These are phyloP conservation scores for Prunella strophiata DNA, from an alignment of 2,797 vertebrate genomes.

Conservation along the genomic window DNA sequence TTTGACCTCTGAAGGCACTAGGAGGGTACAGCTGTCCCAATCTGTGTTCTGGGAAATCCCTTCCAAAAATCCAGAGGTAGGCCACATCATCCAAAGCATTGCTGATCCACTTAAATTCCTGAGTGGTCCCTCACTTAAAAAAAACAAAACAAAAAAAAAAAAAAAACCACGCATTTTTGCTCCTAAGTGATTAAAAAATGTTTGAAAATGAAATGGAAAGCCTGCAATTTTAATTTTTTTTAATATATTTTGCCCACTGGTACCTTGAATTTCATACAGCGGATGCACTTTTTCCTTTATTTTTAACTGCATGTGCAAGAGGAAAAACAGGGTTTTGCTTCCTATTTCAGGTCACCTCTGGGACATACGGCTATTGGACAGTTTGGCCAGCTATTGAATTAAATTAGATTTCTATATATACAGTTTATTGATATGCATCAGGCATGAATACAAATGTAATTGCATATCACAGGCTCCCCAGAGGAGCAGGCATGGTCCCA, in stretches of 20 bases:
- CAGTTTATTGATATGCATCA: not conserved
- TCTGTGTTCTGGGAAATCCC: not conserved
- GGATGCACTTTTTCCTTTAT: not conserved
- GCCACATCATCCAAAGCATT: fast-evolving
- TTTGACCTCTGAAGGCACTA: not conserved
- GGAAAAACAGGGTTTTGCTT: not conserved
- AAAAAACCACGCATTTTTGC: not conserved
- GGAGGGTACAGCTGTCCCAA: not conserved
- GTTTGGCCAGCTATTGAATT: not conserved
- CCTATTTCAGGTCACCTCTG: not conserved
- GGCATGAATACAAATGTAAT: not conserved
- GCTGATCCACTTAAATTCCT: not conserved
- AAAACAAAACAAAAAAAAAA: not conserved
- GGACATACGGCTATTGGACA: not conserved
- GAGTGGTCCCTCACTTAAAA: not conserved
- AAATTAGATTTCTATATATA: not conserved
- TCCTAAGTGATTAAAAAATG: not conserved
- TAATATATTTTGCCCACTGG: not conserved
- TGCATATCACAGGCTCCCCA: not conserved
- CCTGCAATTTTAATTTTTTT: no score
- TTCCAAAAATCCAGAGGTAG: not conserved
- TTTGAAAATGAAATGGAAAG: not conserved
- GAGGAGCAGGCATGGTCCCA: fast-evolving
- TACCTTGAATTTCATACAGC: not conserved
- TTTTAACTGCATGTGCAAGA: not conserved